Evolutionary conservation across 1,140 invertebrate genomes (phyloP).

Genomic region (Lepidurus couesii): DNA sequence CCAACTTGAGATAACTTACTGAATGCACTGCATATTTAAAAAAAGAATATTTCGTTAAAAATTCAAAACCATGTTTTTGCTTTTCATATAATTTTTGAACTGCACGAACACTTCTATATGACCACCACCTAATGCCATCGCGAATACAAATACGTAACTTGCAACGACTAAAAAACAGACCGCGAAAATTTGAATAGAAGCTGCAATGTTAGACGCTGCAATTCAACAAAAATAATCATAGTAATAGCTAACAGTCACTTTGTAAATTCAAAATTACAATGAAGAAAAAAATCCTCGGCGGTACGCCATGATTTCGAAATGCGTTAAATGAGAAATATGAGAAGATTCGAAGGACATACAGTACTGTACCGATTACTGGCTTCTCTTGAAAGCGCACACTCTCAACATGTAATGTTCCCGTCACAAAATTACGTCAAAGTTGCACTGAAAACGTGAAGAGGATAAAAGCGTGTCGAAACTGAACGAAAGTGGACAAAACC

Average conservation of each 20-base stretch:
- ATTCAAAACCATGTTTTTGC: neutral
- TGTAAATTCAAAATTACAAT: slow-evolving; percentile 17
- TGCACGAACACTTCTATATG: slow-evolving; percentile 5
- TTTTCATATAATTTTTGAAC: neutral
- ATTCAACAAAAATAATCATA: neutral
- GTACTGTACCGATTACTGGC: slow-evolving; percentile 10
- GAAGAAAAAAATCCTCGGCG: neutral
- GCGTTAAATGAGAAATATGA: slow-evolving; percentile 1
- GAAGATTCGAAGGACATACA: slow-evolving; percentile 10
- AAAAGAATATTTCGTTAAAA: neutral
- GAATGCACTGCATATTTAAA: too few species aligned
- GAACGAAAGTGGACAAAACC: slow-evolving; percentile 1
- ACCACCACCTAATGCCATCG: slow-evolving; percentile 14
- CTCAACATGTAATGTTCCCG: slow-evolving; percentile 12
- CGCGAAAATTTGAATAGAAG: neutral
- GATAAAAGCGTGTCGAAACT: slow-evolving; percentile 5
- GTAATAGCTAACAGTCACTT: slow-evolving; percentile 4
- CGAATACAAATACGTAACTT: slow-evolving; percentile 13
- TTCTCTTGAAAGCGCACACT: neutral
- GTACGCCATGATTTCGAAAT: neutral
- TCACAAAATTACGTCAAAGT: slow-evolving; percentile 16
- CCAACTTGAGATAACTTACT: too few species aligned
- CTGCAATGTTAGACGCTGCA: neutral
- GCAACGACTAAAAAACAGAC: slow-evolving; percentile 13
- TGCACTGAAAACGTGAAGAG: slow-evolving; percentile 9